Conservation (phyloP, 2,113 vertebrate species). For the Seriola quinqueradiata region DNA sequence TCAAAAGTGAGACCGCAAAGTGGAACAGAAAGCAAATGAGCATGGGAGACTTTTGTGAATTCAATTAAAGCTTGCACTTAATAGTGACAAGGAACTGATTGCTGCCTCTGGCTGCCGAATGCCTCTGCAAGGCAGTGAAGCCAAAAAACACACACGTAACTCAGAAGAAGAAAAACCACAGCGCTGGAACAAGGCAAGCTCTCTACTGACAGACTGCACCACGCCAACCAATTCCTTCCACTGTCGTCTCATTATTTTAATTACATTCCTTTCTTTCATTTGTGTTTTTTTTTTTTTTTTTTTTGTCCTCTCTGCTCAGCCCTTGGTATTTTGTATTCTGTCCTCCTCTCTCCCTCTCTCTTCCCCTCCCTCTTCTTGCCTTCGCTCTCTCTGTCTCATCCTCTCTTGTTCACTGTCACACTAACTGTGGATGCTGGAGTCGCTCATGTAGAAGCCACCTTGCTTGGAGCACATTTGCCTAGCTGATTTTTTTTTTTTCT, state of each 20-base stretch:
- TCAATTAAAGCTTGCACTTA: conserved; percentile 50
- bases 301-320: conserved; percentile 46
- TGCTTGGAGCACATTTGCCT: conserved; percentile 70
- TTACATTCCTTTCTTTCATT: conserved; percentile 67
- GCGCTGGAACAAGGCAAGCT: conserved; percentile 47
- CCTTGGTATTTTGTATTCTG: conserved; percentile 72
- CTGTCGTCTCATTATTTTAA: conserved; percentile 60
- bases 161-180: conserved; percentile 45
- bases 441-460: conserved; percentile 76
- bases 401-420: conserved; percentile 78
- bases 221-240: conserved; percentile 32
- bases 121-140: conserved; percentile 27
- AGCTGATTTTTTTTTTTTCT: conserved; percentile 27
- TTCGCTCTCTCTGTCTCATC: conserved; percentile 69
- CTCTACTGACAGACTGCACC: conserved; percentile 38
- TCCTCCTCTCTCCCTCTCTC: conserved; percentile 55
- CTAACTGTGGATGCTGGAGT: conserved; percentile 73
- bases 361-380: conserved; percentile 50
- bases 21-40: conserved; percentile 46
- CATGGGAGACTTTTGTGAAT: conserved; percentile 41
- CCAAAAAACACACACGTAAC: conserved; percentile 32
- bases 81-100: conserved; percentile 56
- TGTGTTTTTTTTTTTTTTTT: conserved; percentile 13
- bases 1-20: conserved; percentile 47
- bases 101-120: conserved; percentile 29